phyloP scores from a whole-genome alignment of 2,888 invertebrate species.

The Monoplex corrugatus region DNA sequence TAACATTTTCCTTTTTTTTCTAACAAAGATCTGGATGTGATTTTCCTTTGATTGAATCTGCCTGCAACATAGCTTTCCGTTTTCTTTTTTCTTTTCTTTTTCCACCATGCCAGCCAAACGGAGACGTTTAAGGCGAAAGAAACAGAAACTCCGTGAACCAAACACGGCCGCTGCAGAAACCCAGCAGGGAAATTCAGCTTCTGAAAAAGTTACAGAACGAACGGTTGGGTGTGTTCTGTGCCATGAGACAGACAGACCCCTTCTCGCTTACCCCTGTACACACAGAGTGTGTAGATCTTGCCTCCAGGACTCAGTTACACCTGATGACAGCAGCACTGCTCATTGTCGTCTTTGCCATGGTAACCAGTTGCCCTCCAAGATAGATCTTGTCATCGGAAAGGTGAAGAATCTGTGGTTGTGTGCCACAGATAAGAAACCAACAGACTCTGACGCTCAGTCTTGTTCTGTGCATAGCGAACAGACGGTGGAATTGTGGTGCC shows the following conservation, averaged over 20 bases:
- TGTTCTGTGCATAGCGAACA: background rate
- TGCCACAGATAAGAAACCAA: background rate
- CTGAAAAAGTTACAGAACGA: background rate
- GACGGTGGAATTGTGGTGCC: background rate
- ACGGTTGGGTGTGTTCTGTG: background rate
- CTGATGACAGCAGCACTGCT: background rate
- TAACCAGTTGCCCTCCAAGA: background rate
- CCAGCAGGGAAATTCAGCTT: background rate
- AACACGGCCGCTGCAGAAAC: background rate
- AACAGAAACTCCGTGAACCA: background rate
- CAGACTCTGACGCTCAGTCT: background rate
- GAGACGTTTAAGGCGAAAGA: background rate
- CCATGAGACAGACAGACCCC: background rate
- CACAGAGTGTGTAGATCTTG: background rate
- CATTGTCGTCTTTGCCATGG: background rate
- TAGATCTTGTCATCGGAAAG: background rate
- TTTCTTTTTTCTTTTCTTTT: background rate
- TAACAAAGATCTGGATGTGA: too few species aligned
- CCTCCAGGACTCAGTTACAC: background rate
- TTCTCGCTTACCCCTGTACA: background rate
- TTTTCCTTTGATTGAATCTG: too few species aligned
- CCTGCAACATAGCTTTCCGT: background rate
- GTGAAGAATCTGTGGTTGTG: constrained; percentile 32
- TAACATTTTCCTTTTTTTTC: too few species aligned
- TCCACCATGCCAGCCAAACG: constrained; percentile 7